Percentiles rank a stretch among this genome's conserved stretches.
Evolutionary conservation across 2,113 vertebrate species (phyloP).

Genomic region (Carollia perspicillata): DNA sequence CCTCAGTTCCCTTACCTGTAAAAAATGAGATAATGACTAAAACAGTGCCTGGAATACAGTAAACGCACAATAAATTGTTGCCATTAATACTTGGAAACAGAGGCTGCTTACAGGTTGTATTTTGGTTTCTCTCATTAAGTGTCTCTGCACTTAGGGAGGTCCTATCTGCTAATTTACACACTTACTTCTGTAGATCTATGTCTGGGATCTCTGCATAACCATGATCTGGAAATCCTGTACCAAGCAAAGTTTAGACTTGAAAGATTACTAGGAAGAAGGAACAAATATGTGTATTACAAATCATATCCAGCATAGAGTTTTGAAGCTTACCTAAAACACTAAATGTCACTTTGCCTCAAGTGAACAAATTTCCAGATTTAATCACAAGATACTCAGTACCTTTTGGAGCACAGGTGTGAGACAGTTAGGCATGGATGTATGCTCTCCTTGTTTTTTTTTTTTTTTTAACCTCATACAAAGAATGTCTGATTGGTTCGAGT

Average conservation of each 20-base stretch:
- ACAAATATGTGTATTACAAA: neutral
- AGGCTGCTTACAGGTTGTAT: neutral
- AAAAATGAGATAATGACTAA: constrained; percentile 13
- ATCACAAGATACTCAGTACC: neutral
- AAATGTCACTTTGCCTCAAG: constrained; percentile 38
- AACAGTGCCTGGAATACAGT: neutral
- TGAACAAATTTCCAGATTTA: constrained; percentile 37
- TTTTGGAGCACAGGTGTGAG: constrained; percentile 52
- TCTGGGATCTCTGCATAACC: neutral
- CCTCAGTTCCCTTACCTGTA: neutral
- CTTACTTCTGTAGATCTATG: neutral
- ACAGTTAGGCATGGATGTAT: neutral
- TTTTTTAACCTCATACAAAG: constrained; percentile 69
- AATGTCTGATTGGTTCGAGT: constrained; percentile 67
- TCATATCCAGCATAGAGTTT: neutral
- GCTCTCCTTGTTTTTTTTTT: constrained; percentile 70
- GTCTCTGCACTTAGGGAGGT: neutral
- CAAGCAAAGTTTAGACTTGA: neutral
- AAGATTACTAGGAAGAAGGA: constrained; percentile 11
- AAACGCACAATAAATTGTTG: neutral
- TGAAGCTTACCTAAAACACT: constrained; percentile 17
- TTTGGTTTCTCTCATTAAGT: neutral
- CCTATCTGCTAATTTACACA: neutral
- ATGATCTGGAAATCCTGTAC: neutral
- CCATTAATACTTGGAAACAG: neutral